Evolutionary conservation across 2,113 vertebrate species (phyloP), one percentile per base, ranked within the genome.

Genomic region (Rhabdomys dilectus): DNA sequence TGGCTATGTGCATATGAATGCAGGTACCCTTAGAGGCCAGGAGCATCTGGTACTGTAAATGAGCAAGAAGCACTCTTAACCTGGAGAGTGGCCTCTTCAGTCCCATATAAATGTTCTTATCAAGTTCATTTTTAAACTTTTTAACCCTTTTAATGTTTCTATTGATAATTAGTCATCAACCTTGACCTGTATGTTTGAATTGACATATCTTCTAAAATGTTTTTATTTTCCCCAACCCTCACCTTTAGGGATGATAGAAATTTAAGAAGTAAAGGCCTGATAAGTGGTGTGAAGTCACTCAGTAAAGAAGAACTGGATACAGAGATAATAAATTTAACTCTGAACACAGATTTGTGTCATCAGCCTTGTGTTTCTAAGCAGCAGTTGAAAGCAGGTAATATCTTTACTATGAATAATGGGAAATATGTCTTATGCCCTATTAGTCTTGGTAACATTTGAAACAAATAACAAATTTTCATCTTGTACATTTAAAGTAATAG

Each of bases 211-310:
- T 90, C 81, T 82, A 89, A 96, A 96, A 91, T 86, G 13, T 96
- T 98, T 53, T 96, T 39, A 34, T 95, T 31, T 45, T 77, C n/a
- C 94, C 42, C 51, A 94, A 82, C 96, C 70, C 48, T 21, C 64
- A 91, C 88, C 42, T 34, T 64, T 95, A 99, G 99, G 88, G 99
- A 99, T 98, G 99, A 99, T 98, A 99, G 99, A 98, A 99, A 99
- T 98, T 98, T 99, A 45, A 99, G 99, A 98, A 99, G 96, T 95
- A 99, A 99, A 98, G 99, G 99, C 95, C 97, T 99, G 53, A 98
- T 99, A 97, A 99, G 99, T 96, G 99, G 99, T 78, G 98, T 99
- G 85, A 99, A 98, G 85, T 99, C 99, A 34, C 95, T 99, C 93
- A 99, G 98, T 97, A 99, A 99, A 98, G 98, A 97, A 95, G 99